Evolutionary conservation across 2,113 vertebrate species (phyloP).

Genomic region (Catharus minimus): DNA sequence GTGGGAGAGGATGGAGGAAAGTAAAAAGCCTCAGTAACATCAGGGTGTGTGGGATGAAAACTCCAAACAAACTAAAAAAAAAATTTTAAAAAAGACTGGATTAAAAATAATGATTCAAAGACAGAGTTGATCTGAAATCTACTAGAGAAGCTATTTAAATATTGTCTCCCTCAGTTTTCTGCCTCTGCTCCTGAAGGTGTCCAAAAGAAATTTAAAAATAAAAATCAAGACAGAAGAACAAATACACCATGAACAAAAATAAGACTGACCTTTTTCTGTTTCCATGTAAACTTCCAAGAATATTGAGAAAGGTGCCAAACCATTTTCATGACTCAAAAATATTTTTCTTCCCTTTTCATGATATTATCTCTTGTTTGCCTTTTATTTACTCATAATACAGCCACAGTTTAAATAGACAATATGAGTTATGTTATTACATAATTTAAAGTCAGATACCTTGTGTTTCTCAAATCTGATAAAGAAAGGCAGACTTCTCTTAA

Average conservation of each 20-base stretch:
- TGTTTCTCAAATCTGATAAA: not conserved
- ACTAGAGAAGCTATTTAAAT: not conserved
- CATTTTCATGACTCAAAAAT: not conserved
- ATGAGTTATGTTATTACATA: not conserved
- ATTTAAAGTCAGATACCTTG: not conserved
- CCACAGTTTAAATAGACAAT: not conserved
- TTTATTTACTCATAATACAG: constrained; percentile 14
- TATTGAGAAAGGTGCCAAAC: not conserved
- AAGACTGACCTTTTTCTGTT: not conserved
- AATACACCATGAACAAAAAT: not conserved
- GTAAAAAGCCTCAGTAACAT: not conserved
- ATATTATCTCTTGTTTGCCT: not conserved
- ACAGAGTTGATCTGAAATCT: not conserved
- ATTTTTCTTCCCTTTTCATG: not conserved
- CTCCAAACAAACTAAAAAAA: not conserved
- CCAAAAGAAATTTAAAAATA: not conserved
- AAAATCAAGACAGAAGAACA: not conserved
- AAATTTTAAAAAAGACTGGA: rapidly evolving
- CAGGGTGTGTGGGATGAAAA: not conserved
- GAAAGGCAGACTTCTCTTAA: not conserved
- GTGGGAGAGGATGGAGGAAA: not conserved
- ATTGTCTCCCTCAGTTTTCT: not conserved
- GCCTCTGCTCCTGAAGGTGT: not conserved
- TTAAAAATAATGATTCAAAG: not conserved
- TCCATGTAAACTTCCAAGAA: not conserved